Evolutionary conservation across 2,113 vertebrate species (phyloP), one percentile per base, ranked within the genome.

Genomic region (Cavia porcellus): DNA sequence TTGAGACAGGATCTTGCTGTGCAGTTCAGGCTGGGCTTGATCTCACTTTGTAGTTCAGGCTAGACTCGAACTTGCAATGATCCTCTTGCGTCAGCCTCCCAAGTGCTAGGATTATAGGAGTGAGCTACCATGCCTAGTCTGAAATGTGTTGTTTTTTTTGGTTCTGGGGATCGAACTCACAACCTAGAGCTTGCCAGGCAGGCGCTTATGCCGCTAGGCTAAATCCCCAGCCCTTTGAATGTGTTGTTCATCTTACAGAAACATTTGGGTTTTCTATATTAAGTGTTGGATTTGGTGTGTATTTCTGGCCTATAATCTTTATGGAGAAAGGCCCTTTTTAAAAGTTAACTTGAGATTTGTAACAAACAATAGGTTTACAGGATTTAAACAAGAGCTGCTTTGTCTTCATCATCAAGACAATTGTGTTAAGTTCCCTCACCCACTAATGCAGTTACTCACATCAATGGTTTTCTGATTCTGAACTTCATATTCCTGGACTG

Each of bases 371-470:
- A 89, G 80, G 9, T 20, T 14, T 72, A n/a, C 8, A 38, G 28
- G 7, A 64, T 86, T 38, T 55, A 22, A 83, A 83, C 42, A 80
- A 55, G 61, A 75, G 94, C n/a, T 64, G 22, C 45, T 81, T 84
- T 85, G 12, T 81, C 57, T 88, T 92, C 68, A 94, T 77, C 86
- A 4, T 94, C 79, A 47, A 96, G 45, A 86, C 47, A 80, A 85
- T 45, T 3, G 8, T 68, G 19, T 84, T 80, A 45, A 24, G 17
- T 64, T 90, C 92, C 92, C n/a, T 89, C 80, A 80, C n/a, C 19
- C 28, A 22, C 70, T 86, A 57, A 50, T 64, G 17, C n/a, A 75
- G 42, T 92, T 28, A 68, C 75, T 89, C 68, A 45, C 28, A 66
- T 42, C 38, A 66, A 13, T 52, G 42, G 35, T 87, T 94, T 95